Evolutionary conservation across 2,888 invertebrate species (phyloP), one percentile per base, ranked within the genome.

Genomic region (Axea sp.): DNA sequence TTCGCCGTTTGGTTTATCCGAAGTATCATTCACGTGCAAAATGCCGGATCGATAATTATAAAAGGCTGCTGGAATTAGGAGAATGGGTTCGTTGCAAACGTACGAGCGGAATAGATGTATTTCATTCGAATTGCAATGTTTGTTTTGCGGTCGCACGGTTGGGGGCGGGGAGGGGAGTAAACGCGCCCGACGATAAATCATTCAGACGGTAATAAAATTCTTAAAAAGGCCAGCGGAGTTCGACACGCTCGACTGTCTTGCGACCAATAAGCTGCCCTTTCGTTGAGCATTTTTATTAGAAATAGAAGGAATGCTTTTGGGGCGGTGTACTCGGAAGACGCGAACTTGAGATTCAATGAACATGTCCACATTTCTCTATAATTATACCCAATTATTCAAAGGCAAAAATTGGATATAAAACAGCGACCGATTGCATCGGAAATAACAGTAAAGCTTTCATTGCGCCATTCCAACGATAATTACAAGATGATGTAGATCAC

Each of bases 31-130:
- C 59, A 14, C 51, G 51, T 43, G 43, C 47, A n/a, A 45, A 39
- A 33, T 37, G 53, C 1, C 60, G n/a, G 69, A 60, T 69, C 69
- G 69, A 69, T 60, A 69, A 69, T 62, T 69, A 62, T 55, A 62
- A 62, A 69, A 62, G 62, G 55, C 43, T 47, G 62, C 33, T 30
- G 30, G 62, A 55, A 62, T 62, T 47, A 45, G 49, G 62, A 62
- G 71, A 41, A 49, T 37, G 62, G 57, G 57, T 26, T 47, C 55
- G 47, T 41, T 67, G 49, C 33, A 39, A 26, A 8, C 35, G 37
- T 35, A 53, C 19, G 5, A 35, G 1, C 45, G 53, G 24, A 26
- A 69, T 69, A 47, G 60, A 49, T 71, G 71, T 62, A 57, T 62
- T 62, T 57, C 62, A 47, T 62, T 55, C 55, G 39, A 41, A 62